phyloP scores from a whole-genome alignment of 1,140 invertebrate species.

The Pachypeltis micranthus region DNA sequence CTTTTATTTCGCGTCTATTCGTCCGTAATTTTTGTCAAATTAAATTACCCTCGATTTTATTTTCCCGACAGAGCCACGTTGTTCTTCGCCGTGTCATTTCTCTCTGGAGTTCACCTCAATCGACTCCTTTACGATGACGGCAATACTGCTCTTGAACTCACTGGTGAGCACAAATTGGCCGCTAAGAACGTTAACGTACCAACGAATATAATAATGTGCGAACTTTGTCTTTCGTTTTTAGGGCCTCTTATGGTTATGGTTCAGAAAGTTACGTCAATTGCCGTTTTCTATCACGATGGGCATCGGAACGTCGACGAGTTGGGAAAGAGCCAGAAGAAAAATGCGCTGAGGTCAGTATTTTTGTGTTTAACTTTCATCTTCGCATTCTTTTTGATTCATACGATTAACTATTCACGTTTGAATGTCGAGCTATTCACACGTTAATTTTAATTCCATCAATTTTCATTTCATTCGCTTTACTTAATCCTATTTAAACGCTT shows the following conservation, averaged over 20 bases:
- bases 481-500: no score
- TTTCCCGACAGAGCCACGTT: conserved; percentile 50
- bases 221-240: conserved; percentile 35
- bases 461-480: no score
- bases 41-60: not conserved
- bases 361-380: no score
- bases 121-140: conserved; percentile 78
- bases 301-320: conserved; percentile 48
- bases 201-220: conserved; percentile 13
- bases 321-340: conserved; percentile 52
- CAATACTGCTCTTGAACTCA: conserved; percentile 81
- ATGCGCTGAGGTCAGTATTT: conserved; percentile 51
- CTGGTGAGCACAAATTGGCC: conserved; percentile 44
- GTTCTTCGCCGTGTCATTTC: conserved; percentile 62
- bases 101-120: conserved; percentile 74
- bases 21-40: not conserved
- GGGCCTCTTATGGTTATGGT: conserved; percentile 92
- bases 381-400: no score
- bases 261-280: conserved; percentile 86
- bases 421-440: no score
- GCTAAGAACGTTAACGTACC: not conserved
- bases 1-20: conserved; percentile 2
- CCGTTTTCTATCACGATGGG: conserved; percentile 85
- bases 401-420: no score
- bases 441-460: no score